Base-by-base conservation (phyloP, 2,113 vertebrate species). In the Corydoras maculifer region DNA sequence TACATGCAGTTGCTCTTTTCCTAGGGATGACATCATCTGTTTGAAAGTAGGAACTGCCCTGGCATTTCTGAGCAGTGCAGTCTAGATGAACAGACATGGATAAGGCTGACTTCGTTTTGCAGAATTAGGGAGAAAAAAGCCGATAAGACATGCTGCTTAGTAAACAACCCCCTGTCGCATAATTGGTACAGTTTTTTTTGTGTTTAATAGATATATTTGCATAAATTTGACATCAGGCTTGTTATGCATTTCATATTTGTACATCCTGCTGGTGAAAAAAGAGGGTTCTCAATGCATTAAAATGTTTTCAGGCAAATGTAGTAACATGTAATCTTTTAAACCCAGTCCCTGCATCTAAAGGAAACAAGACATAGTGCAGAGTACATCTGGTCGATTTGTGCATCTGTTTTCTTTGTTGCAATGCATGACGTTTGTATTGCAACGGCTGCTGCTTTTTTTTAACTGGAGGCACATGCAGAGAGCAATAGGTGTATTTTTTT, bases 321-420 rank as follows among this genome's bases (percentile, higher is more conserved):
- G 61, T 29, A 8, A 54, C 59, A 32, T 1, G 14, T 87, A 87
- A 87, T 88, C 87, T 87, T 85, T 87, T 87, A 87, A 87, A 84
- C 86, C 84, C 80, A 84, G 84, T 80, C 84, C 77, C 78, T 83
- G 65, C 75, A 74, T 83, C 58, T 65, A 81, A 78, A 80, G 6
- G 11, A 83, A 82, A 73, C 54, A 62, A 75, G 72, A 69, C 75
- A 71, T 78, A 79, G 82, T 78, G 18, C 77, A 70, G 64, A 76
- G 71, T 32, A 75, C 76, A 85, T 80, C 81, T 80, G 48, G 74
- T 82, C 88, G 86, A 88, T 87, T 87, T 86, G 80, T 79, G 74
- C 72, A 79, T 66, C 75, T 80, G 79, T 70, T 81, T 74, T 68
- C 32, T 50, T 68, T 15, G 62, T 80, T 69, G 75, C 62, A 65